Base-by-base conservation (phyloP, 2,888 invertebrate genomes). In the Apeira syringaria region DNA sequence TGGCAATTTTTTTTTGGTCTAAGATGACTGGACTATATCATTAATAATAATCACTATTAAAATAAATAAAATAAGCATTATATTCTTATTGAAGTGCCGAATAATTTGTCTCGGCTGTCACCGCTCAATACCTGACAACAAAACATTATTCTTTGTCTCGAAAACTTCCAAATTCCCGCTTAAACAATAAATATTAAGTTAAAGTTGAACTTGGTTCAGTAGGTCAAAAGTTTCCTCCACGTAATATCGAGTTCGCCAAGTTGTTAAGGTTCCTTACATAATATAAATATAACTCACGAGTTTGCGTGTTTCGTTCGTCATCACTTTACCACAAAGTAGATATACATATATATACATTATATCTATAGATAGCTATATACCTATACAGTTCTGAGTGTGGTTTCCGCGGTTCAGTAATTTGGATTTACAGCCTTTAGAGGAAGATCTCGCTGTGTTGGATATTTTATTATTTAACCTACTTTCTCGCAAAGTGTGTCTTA, bases 341-440 rank as follows among this genome's bases (percentile, higher is more conserved):
- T 17, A 4, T 15, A 17, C 10, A 7, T 27, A 5, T n/a, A n/a
- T n/a, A n/a, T n/a, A n/a, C n/a, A n/a, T n/a, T n/a, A n/a, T n/a
- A n/a, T n/a, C n/a, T n/a, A n/a, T n/a, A n/a, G n/a, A n/a, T n/a
- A n/a, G n/a, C n/a, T n/a, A n/a, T n/a, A n/a, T n/a, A n/a, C n/a
- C n/a, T n/a, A n/a, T n/a, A n/a, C 31, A 20, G 1, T 18, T 31
- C 22, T 13, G 25, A 20, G 31, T 40, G 45, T 17, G 39, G 45
- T 35, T 45, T 35, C 31, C n/a, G 35, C 17, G 31, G 39, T 22
- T 44, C 29, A 2, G 31, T 39, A 45, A 40, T 40, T 31, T 34
- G 13, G 22, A n/a, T 20, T 31, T 10, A 30, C 18, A 26, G 31
- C 1, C 10, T 10, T 31, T 6, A 9, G 24, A 3, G 8, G 24